A percentile compares a stretch with the other conserved stretches of the same genome.
phyloP scores from a whole-genome alignment of 2,888 invertebrate genomes.

The Protonemura montana region DNA sequence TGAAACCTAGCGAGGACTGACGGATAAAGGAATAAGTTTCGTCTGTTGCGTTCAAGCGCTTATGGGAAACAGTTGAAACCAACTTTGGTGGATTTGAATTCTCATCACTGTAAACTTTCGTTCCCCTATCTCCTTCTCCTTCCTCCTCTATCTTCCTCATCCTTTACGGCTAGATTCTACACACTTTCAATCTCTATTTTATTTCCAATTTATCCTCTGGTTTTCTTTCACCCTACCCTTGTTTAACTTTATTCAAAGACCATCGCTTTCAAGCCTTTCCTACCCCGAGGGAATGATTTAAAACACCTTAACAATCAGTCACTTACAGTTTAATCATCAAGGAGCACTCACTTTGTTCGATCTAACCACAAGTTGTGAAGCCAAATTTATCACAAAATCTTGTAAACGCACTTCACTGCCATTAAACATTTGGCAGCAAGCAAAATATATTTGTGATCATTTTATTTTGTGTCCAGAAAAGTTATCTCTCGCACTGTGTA shows the following conservation, averaged over 20 bases:
- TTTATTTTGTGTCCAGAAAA: not conserved
- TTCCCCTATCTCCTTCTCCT: not conserved
- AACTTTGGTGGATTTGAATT: conserved; percentile 32
- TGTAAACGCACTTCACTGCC: not conserved
- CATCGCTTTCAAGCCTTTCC: not conserved
- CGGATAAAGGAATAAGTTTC: not conserved
- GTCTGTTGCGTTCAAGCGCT: not conserved
- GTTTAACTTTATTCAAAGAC: conserved; percentile 12
- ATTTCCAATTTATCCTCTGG: conserved; percentile 21
- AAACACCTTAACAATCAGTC: not conserved
- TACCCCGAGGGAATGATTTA: not conserved
- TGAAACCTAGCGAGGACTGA: not conserved
- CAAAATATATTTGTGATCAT: not conserved
- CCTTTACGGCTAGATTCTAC: not conserved
- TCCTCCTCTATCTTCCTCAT: not conserved
- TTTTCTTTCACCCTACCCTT: conserved; percentile 3
- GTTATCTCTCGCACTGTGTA: not conserved
- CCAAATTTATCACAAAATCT: not conserved
- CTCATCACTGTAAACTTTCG: conserved; percentile 29
- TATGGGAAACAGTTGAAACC: not conserved
- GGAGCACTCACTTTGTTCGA: not conserved
- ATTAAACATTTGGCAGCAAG: not conserved
- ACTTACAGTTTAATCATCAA: not conserved
- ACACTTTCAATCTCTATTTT: conserved; percentile 30
- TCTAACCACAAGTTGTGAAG: not conserved